Conservation (phyloP, 2,888 invertebrate genomes). For the Drosophila picticornis region DNA sequence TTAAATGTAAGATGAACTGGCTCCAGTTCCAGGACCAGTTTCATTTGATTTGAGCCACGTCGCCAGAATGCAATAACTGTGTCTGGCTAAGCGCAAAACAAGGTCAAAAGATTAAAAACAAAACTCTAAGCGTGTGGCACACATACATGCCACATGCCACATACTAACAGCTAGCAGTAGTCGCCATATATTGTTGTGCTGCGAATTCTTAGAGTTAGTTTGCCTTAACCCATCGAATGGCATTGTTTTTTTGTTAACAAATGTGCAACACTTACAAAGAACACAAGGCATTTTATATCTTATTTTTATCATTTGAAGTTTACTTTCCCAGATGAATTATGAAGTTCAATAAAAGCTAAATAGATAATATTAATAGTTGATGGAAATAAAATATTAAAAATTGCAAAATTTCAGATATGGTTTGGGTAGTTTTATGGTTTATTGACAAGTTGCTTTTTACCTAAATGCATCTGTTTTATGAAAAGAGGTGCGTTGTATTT, state of each 20-base stretch:
- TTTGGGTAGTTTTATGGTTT: neutral
- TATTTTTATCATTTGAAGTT: neutral
- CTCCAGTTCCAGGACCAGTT: conserved; percentile 30
- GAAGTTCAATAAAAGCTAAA: neutral
- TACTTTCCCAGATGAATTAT: neutral
- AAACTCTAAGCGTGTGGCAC: conserved; percentile 42
- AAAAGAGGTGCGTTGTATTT: no score
- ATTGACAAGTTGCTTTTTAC: neutral
- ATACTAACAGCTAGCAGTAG: neutral
- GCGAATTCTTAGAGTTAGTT: conserved; percentile 6
- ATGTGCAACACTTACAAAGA: neutral
- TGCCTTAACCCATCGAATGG: neutral
- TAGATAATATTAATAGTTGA: neutral
- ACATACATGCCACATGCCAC: conserved; percentile 1
- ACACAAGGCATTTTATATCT: accelerated
- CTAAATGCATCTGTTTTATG: no score
- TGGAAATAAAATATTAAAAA: neutral
- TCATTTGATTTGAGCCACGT: conserved; percentile 31
- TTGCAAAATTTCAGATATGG: neutral
- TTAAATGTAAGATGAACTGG: conserved; percentile 47
- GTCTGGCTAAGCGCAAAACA: conserved; percentile 65
- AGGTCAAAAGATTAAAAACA: conserved; percentile 77
- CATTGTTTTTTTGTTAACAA: no score
- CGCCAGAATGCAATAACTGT: conserved; percentile 78
- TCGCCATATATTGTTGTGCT: conserved; percentile 44